A percentile compares a stretch with the other conserved stretches of the same genome.
Evolutionary conservation across 2,113 vertebrate species (phyloP).

Genomic region (Dasypus novemcinctus): DNA sequence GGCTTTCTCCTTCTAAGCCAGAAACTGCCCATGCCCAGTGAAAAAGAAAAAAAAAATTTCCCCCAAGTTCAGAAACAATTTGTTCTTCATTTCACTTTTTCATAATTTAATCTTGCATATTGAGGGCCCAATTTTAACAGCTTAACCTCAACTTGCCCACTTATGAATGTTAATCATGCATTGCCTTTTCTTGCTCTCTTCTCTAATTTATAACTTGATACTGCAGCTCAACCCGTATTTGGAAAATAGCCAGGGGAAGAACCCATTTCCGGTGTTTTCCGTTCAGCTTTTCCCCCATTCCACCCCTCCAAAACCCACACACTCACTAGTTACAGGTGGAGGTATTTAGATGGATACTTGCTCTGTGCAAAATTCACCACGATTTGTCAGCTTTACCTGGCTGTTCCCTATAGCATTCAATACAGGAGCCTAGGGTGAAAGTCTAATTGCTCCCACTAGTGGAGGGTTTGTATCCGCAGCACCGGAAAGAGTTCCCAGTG

Average conservation of each 20-base stretch:
- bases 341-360: not conserved
- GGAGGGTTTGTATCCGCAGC: not conserved
- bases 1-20: constrained; percentile 11
- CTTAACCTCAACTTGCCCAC: not conserved
- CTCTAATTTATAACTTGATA: constrained; percentile 24
- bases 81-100: not conserved
- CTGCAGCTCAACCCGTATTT: not conserved
- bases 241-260: not conserved
- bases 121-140: constrained; percentile 28
- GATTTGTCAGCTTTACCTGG: not conserved
- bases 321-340: not conserved
- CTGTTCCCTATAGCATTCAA: fast-evolving
- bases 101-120: constrained; percentile 25
- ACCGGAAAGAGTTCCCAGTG: not conserved
- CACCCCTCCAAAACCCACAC: not conserved
- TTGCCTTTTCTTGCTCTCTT: constrained; percentile 1
- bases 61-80: not conserved
- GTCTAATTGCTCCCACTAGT: not conserved
- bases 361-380: not conserved
- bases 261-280: not conserved
- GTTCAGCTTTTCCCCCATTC: not conserved
- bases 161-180: constrained; percentile 15
- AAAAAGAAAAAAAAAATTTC: constrained; percentile 22
- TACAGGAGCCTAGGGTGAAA: not conserved
- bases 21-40: not conserved